A percentile compares a stretch with the other conserved stretches of the same genome.
phyloP scores from a whole-genome alignment of 2,888 invertebrate genomes.

The Ceraclea dissimilis region DNA sequence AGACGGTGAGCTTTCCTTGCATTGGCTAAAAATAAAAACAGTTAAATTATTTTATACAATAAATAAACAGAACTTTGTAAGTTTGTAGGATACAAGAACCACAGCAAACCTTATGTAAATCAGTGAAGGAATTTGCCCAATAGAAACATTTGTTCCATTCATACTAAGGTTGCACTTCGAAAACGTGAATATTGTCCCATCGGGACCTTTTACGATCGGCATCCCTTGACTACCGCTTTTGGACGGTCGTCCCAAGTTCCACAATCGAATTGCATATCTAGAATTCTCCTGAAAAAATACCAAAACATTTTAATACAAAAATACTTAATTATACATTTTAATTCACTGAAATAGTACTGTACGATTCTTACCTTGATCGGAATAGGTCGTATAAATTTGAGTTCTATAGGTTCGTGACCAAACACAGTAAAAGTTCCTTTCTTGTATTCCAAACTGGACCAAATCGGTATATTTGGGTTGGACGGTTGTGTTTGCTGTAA shows the following conservation, averaged over 20 bases:
- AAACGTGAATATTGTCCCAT: constrained; percentile 86
- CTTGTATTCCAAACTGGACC: constrained; percentile 80
- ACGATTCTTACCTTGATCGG: constrained; percentile 61
- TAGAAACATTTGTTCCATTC: constrained; percentile 91
- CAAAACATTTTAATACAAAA: constrained; percentile 5
- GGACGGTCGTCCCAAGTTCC: constrained; percentile 87
- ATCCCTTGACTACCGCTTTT: constrained; percentile 92
- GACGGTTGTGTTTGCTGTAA: background rate
- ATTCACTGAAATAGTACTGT: too few species aligned
- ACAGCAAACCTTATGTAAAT: constrained; percentile 69
- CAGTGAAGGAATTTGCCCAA: constrained; percentile 92
- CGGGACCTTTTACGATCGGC: constrained; percentile 81
- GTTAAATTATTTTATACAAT: too few species aligned
- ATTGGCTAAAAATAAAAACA: background rate
- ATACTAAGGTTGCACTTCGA: constrained; percentile 87
- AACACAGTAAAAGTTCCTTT: constrained; percentile 73
- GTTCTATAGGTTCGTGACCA: constrained; percentile 73
- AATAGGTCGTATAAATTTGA: constrained; percentile 85
- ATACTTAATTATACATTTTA: background rate
- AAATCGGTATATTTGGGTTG: constrained; percentile 33
- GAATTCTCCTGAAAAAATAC: constrained; percentile 62
- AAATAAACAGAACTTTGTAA: too few species aligned
- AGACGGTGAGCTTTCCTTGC: background rate
- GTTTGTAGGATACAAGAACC: too few species aligned
- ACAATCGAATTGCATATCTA: constrained; percentile 80